Base-by-base conservation (phyloP, 2,113 vertebrate genomes). In the Gopherus flavomarginatus region DNA sequence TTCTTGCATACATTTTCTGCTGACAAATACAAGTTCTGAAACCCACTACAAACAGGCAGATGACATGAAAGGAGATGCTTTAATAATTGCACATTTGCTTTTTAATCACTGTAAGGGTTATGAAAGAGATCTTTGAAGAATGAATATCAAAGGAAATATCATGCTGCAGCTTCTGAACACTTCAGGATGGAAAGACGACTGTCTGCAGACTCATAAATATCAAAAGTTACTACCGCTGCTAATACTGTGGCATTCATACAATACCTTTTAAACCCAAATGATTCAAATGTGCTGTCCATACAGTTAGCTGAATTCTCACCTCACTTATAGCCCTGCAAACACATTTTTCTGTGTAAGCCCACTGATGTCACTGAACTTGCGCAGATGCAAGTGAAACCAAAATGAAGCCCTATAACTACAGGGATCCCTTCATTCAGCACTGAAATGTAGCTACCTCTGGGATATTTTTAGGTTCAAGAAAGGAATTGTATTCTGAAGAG, bases 1-100 rank as follows among this genome's bases (percentile, higher is more conserved):
- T 98, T 89, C 94, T 98, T 49, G 91, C 96, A 49, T 97, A 90
- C 97, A 2, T 90, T 85, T 50, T 81, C 65, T 92, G 72, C 26
- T 86, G 21, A 21, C 1, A 6, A 27, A 69, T 14, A 81, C 59
- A 90, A 62, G 49, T 3, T 72, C 65, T 84, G 91, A 90, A 79
- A 88, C 44, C 78, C 69, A 24, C 81, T 93, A 54, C 79, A 56
- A 91, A 80, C 78, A 2, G 2, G 72, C 22, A 62, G 35, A 53
- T 24, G 3, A 90, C 17, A 59, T n/a, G 59, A 90, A 94, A 90
- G 83, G 56, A 87, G 12, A 42, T 53, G 27, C 12, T 92, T 82
- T 49, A 62, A 11, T 47, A 91, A 54, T 62, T 90, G 81, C 17
- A 62, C 44, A 49, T 89, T 81, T 87, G 72, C 85, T 54, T 87